Percentiles rank a stretch among this genome's conserved stretches.
Conservation (phyloP, 2,113 vertebrate species). For the Coracopsis vasa region DNA sequence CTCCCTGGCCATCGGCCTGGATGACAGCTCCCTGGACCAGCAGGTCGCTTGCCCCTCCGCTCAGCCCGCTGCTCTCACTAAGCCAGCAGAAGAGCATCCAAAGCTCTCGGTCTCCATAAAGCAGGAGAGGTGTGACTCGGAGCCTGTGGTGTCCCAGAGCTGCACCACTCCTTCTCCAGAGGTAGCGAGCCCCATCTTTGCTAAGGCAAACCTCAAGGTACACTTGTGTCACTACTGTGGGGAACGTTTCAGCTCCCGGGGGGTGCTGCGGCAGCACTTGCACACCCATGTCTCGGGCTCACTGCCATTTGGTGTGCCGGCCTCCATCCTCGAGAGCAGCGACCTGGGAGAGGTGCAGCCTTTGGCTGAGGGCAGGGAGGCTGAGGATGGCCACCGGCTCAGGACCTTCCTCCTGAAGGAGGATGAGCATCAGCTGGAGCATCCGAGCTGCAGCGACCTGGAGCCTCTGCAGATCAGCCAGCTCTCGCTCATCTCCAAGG, state of each 20-base stretch:
- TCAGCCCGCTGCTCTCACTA: slow-evolving; percentile 57
- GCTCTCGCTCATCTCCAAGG: slow-evolving; percentile 82
- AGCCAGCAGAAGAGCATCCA: slow-evolving; percentile 75
- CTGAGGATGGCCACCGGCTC: slow-evolving; percentile 53
- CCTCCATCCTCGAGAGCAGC: slow-evolving; percentile 81
- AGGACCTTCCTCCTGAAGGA: slow-evolving; percentile 72
- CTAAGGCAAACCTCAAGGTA: slow-evolving; percentile 73
- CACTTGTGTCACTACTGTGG: slow-evolving; percentile 92
- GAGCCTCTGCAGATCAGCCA: slow-evolving; percentile 86
- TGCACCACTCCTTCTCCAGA: slow-evolving; percentile 68
- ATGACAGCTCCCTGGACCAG: slow-evolving; percentile 75
- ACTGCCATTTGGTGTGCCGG: slow-evolving; percentile 76
- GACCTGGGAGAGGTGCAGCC: slow-evolving; percentile 80
- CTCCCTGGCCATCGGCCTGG: slow-evolving; percentile 84
- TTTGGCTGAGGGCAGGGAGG: slow-evolving; percentile 67
- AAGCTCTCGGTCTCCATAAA: slow-evolving; percentile 83
- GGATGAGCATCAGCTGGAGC: slow-evolving; percentile 67
- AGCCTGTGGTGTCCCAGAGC: slow-evolving; percentile 70
- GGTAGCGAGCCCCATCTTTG: slow-evolving; percentile 63
- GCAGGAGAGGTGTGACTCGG: slow-evolving; percentile 84
- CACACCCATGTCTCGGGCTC: slow-evolving; percentile 85
- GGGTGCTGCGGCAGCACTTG: slow-evolving; percentile 86
- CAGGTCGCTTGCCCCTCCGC: slow-evolving; percentile 65
- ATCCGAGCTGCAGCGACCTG: slow-evolving; percentile 65
- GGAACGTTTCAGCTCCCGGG: slow-evolving; percentile 85